These are phyloP conservation scores for Nycticebus coucang DNA, from an alignment of 2,113 vertebrate species.

Conservation along the genomic window DNA sequence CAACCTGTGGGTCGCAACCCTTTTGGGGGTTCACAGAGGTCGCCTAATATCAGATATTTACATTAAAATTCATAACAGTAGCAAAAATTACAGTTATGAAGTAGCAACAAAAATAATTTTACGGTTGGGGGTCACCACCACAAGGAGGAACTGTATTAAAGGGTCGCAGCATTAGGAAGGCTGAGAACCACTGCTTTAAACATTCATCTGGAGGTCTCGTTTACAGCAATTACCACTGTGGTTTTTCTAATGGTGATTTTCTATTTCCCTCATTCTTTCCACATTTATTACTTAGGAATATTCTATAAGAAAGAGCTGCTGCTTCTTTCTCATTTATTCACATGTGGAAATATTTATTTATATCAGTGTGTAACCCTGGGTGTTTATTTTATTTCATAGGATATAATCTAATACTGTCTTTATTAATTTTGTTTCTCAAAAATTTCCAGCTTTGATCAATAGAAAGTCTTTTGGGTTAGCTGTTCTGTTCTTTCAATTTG, in stretches of 20 bases:
- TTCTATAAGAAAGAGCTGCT: background rate
- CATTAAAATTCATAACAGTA: no score
- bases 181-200: background rate
- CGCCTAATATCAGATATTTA: no score
- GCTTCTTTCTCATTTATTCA: background rate
- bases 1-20: no score
- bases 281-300: background rate
- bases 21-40: no score
- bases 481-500: background rate
- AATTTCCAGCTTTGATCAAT: background rate
- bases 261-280: background rate
- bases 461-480: background rate
- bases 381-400: background rate
- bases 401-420: background rate
- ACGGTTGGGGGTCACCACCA: no score
- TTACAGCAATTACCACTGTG: background rate
- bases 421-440: background rate
- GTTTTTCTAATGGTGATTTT: background rate
- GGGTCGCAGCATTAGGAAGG: no score
- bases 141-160: no score
- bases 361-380: background rate
- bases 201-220: background rate
- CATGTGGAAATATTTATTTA: background rate
- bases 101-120: no score
- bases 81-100: no score